Percentiles rank a stretch among this genome's conserved stretches.
Conservation (phyloP, 2,797 vertebrate genomes). For the Myiotriccus ornatus region DNA sequence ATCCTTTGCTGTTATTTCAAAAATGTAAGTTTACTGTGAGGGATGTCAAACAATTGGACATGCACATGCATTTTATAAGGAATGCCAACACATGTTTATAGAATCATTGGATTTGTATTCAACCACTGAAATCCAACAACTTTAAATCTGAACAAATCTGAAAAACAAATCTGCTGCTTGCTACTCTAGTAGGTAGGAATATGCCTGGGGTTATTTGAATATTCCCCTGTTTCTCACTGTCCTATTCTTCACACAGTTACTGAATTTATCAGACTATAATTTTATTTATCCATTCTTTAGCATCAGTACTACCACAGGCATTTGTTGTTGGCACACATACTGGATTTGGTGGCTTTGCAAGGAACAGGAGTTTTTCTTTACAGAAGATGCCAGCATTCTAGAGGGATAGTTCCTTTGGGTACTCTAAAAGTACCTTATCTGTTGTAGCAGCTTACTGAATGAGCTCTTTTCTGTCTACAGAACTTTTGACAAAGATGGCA, state of each 20-base stretch:
- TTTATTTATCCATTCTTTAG: background rate
- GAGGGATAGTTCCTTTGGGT: constrained; percentile 9
- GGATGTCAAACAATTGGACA: background rate
- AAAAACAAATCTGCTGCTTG: background rate
- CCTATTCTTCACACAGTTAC: background rate
- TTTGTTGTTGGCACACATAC: constrained; percentile 21
- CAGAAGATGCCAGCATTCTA: background rate
- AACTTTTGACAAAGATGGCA: background rate
- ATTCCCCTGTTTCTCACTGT: background rate
- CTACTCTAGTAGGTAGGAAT: background rate
- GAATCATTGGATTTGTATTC: background rate
- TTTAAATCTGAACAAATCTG: background rate
- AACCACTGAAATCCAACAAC: background rate
- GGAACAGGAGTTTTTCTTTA: constrained; percentile 40
- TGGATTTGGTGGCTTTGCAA: background rate
- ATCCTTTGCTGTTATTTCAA: background rate
- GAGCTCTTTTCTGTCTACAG: background rate
- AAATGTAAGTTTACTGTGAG: background rate
- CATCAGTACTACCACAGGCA: background rate
- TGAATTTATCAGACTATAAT: background rate
- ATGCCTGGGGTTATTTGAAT: background rate
- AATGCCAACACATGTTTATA: background rate
- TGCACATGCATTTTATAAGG: background rate
- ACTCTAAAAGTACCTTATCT: background rate
- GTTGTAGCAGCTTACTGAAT: background rate